Evolutionary conservation across 2,113 vertebrate genomes (phyloP).

Genomic region (Glaucidium brasilianum): DNA sequence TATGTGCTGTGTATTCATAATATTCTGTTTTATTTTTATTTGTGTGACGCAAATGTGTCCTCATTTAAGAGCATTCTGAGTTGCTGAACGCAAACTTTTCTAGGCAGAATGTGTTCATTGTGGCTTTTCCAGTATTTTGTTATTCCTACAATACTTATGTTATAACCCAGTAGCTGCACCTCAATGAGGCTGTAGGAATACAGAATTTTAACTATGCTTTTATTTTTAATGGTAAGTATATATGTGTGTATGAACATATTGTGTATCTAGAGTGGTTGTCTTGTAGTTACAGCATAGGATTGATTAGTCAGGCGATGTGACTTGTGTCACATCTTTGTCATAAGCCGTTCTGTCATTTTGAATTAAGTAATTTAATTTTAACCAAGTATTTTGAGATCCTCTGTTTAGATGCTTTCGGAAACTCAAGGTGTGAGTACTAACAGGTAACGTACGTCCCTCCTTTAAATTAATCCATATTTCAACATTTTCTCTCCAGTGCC

Average conservation of each 20-base stretch:
- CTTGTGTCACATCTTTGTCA: background rate
- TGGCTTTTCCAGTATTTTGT: background rate
- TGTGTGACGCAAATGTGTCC: background rate
- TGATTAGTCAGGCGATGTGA: background rate
- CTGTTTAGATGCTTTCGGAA: constrained; percentile 59
- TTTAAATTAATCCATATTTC: constrained; percentile 18
- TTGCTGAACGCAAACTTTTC: background rate
- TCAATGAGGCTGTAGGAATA: background rate
- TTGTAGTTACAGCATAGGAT: background rate
- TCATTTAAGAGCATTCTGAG: background rate
- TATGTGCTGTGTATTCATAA: background rate
- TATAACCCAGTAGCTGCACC: background rate
- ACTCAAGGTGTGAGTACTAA: constrained; percentile 13
- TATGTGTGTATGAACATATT: background rate
- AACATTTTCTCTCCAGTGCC: constrained; percentile 57
- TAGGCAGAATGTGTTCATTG: background rate
- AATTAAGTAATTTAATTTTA: constrained; percentile 31
- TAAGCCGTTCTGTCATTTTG: constrained; percentile 11
- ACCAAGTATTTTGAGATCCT: constrained; percentile 45
- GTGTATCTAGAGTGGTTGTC: background rate
- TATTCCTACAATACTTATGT: background rate
- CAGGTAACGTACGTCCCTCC: constrained; percentile 14
- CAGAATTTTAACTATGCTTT: background rate
- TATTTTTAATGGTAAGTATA: background rate
- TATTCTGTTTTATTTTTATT: background rate